These are phyloP conservation scores for Drosophila histrio DNA, from an alignment of 2,888 invertebrate genomes.

Conservation along the genomic window DNA sequence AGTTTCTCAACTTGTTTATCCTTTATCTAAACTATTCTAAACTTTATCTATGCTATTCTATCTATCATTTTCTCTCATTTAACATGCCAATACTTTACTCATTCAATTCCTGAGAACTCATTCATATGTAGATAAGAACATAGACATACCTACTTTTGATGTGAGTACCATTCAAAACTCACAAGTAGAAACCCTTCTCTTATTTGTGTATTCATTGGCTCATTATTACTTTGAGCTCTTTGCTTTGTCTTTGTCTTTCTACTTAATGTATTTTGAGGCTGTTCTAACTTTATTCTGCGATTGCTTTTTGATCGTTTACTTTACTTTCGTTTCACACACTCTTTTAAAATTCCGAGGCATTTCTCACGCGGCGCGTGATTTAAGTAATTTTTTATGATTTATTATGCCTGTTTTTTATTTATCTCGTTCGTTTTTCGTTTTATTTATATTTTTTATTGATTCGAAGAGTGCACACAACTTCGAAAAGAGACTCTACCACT, in stretches of 20 bases:
- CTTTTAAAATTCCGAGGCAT: constrained; percentile 33
- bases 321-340: constrained; percentile 31
- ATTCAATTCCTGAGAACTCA: constrained; percentile 8
- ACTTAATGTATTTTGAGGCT: constrained; percentile 5
- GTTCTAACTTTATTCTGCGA: constrained; percentile 20
- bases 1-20: too few species aligned
- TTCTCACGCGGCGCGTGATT: constrained; percentile 51
- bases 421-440: constrained; percentile 29
- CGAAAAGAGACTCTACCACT: not conserved
- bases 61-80: not conserved
- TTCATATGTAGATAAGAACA: not conserved
- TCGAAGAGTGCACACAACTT: not conserved
- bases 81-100: not conserved
- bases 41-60: too few species aligned
- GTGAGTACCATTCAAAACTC: not conserved
- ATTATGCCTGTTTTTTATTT: constrained; percentile 21
- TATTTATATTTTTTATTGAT: constrained; percentile 41
- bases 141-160: constrained; percentile 13
- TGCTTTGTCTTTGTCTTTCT: constrained; percentile 23
- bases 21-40: too few species aligned
- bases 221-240: constrained; percentile 19
- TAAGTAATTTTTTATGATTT: constrained; percentile 51
- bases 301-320: constrained; percentile 8
- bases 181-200: constrained; percentile 5
- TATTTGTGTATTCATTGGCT: constrained; percentile 16